Evolutionary conservation across 2,113 vertebrate species (phyloP), one percentile per base, ranked within the genome.

Genomic region (Paradoxurus hermaphroditus): DNA sequence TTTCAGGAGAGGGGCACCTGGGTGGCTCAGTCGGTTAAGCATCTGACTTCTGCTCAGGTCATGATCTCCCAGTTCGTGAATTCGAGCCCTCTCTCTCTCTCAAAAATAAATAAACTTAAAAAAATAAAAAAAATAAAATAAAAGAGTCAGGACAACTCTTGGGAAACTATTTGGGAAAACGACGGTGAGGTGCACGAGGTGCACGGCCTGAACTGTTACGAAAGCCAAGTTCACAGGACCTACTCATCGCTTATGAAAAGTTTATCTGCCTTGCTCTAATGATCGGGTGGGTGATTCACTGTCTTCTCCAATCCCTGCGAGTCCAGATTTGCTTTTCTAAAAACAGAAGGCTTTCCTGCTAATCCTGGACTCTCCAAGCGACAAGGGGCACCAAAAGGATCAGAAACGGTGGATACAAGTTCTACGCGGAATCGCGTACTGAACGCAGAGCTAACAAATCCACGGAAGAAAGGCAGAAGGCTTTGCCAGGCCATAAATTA

Each of bases 401-500:
- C 68, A 95, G 90, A 86, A 75, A 73, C 31, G 36, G 81, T 46
- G 16, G 41, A 49, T 39, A 16, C 3, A n/a, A 95, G 68, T 84
- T 91, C 51, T 81, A 81, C 85, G 44, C 51, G 75, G 75, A 97
- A 81, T 88, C 77, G 72, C 39, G 46, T 31, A 56, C 63, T 49
- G 82, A 56, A 94, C 1, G 25, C 63, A 95, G 91, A 97, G 77
- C 84, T 89, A 68, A 96, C 56, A 95, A 21, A 95, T 72, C 77
- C 82, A 44, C 0, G 88, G 85, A 85, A 90, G 94, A 96, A 86
- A 88, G 75, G 63, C 77, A 78, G 68, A 67, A 73, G 70, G 65
- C 59, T 90, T 65, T 88, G 81, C 39, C 16, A n/a, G 84, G 56
- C 85, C 93, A 86, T 96, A 97, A 96, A 97, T 97, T 96, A 90